Evolutionary conservation across 1,140 invertebrate genomes (phyloP), one percentile per base, ranked within the genome.

Genomic region (Drosophila ananassae): DNA sequence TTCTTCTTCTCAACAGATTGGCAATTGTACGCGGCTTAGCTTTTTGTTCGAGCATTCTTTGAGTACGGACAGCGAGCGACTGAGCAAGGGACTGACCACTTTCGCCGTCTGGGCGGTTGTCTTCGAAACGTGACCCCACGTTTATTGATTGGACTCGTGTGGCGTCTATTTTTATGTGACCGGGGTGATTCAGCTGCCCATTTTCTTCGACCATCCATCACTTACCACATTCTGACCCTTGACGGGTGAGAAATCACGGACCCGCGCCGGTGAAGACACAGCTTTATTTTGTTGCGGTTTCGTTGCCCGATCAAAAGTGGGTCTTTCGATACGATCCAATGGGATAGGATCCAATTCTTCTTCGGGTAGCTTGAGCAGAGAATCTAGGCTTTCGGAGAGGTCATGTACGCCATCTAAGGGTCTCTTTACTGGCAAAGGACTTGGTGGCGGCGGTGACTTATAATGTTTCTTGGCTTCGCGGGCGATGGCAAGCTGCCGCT

Each of bases 221-320:
- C 83, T 89, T 24, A 89, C 83, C 83, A 89, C 73, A 68, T 74
- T 92, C 61, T 92, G 92, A 32, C 94, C 94, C 87, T 93, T 93
- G n/a, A 95, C 93, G 7, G 94, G 94, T 72, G 94, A 94, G 90
- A 95, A 94, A 91, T 93, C 94, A 57, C 82, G 83, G 39, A 72
- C 52, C 41, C 83, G 64, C 30, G 66, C 47, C 92, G 90, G 55
- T 91, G 93, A 9, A 5, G 21, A 52, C 24, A 62, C 66, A 13
- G 59, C 63, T 2, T 48, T 34, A 21, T 37, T 61, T 32, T 32
- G 34, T 46, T 39, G 79, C 5, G 95, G 95, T 75, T 95, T 95
- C 5, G 93, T 93, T 32, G 93, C 93, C 67, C 95, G 93, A 91
- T 95, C 94, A 80, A 95, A 93, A 25, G 91, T 83, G n/a, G 94